phyloP scores from a whole-genome alignment of 2,113 vertebrate genomes.

The Nibea coibor region DNA sequence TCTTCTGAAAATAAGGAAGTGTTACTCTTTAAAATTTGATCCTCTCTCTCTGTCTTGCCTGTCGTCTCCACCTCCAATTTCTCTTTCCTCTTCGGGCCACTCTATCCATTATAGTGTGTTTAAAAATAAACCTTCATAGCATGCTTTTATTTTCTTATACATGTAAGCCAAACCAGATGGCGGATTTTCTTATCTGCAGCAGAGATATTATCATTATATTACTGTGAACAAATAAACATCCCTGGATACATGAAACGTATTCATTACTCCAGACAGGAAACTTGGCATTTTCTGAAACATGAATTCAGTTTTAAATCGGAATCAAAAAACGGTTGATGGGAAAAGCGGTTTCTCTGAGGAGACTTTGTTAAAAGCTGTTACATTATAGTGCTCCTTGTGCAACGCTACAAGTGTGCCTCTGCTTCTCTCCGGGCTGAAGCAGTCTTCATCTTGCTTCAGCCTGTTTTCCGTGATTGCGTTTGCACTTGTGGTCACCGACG shows the following conservation, averaged over 20 bases:
- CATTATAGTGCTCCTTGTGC: neutral
- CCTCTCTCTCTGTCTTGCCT: neutral
- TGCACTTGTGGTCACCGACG: neutral
- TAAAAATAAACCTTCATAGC: constrained; percentile 8
- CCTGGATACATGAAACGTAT: too few species aligned
- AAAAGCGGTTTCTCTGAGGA: neutral
- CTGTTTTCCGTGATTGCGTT: neutral
- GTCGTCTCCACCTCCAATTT: neutral
- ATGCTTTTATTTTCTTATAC: neutral
- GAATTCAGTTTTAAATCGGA: neutral
- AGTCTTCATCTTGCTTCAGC: neutral
- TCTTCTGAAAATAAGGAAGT: constrained; percentile 31
- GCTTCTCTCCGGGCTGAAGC: neutral
- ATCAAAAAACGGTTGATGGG: too few species aligned
- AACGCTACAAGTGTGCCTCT: neutral
- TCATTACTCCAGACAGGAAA: neutral
- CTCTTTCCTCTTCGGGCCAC: neutral
- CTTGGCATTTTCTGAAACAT: neutral
- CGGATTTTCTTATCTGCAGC: neutral
- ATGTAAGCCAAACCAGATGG: neutral
- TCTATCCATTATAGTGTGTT: neutral
- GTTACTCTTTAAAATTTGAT: constrained; percentile 28
- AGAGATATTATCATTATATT: neutral
- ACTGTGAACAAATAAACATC: too few species aligned
- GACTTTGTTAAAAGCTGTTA: neutral